phyloP scores from a whole-genome alignment of 92 coral and sea anemone species.

The Ricordea florida region DNA sequence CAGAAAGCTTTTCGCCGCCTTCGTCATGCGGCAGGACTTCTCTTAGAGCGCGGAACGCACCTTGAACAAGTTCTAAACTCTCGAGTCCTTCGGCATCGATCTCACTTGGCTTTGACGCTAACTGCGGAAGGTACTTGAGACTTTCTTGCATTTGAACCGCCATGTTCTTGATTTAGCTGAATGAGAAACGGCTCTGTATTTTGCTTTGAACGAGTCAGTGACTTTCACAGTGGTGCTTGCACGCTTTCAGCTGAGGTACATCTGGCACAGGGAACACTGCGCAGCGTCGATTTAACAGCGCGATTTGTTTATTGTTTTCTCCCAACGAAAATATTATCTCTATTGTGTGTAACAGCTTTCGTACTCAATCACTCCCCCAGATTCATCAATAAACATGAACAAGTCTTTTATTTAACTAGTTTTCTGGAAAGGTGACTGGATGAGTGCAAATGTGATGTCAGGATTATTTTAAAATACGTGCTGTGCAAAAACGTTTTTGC shows the following conservation, averaged over 20 bases:
- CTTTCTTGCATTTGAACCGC: constrained; percentile 39
- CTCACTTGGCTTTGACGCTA: constrained; percentile 1
- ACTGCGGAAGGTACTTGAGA: constrained; percentile 5
- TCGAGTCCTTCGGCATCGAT: constrained; percentile 17
- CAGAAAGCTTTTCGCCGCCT: constrained; percentile 45
- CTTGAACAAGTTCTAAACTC: constrained; percentile 30
- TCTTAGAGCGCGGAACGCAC: constrained; percentile 52
- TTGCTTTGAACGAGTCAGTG: neutral
- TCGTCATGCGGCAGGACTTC: constrained; percentile 48
- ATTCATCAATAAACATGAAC: constrained; percentile 29
- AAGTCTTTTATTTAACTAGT: neutral
- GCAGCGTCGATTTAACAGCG: constrained; percentile 7
- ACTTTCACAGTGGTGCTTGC: neutral
- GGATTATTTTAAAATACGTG: neutral
- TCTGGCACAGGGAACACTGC: neutral
- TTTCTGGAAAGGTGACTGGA: neutral
- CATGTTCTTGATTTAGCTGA: neutral
- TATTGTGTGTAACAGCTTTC: neutral
- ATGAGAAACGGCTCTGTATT: neutral
- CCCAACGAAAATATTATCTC: constrained; percentile 14
- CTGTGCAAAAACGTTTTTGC: too few relatives aligned
- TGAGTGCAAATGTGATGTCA: neutral
- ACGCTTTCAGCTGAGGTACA: neutral
- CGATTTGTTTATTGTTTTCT: constrained; percentile 21
- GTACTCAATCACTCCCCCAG: constrained; percentile 7